phyloP scores from a whole-genome alignment of 2,797 vertebrate species.

The Mormyrus hasselquistii region DNA sequence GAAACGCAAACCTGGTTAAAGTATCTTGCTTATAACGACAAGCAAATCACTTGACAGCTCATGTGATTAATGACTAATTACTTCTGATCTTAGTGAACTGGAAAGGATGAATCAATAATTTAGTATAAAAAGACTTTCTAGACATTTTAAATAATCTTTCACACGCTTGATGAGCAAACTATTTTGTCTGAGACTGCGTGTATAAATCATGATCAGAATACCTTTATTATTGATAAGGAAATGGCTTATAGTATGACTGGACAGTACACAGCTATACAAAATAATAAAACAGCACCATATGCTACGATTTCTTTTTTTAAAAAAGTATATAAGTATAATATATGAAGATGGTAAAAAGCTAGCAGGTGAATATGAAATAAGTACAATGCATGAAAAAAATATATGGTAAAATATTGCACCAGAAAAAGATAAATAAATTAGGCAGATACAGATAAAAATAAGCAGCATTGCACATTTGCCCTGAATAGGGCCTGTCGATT shows the following conservation, averaged over 20 bases:
- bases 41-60: background rate
- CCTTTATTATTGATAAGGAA: background rate
- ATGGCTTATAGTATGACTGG: background rate
- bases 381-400: background rate
- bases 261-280: background rate
- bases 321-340: background rate
- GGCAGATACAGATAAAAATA: background rate
- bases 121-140: background rate
- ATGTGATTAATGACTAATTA: background rate
- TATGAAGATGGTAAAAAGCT: background rate
- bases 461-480: background rate
- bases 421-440: background rate
- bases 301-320: background rate
- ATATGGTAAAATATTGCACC: background rate
- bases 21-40: background rate
- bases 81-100: background rate
- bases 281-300: background rate
- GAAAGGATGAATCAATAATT: background rate
- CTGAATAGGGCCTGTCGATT: background rate
- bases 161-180: background rate
- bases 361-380: background rate
- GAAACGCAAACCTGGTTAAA: background rate
- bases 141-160: background rate
- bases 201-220: background rate
- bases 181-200: background rate